phyloP scores from a whole-genome alignment of 1,140 invertebrate species.

The Lepidurus packardi region DNA sequence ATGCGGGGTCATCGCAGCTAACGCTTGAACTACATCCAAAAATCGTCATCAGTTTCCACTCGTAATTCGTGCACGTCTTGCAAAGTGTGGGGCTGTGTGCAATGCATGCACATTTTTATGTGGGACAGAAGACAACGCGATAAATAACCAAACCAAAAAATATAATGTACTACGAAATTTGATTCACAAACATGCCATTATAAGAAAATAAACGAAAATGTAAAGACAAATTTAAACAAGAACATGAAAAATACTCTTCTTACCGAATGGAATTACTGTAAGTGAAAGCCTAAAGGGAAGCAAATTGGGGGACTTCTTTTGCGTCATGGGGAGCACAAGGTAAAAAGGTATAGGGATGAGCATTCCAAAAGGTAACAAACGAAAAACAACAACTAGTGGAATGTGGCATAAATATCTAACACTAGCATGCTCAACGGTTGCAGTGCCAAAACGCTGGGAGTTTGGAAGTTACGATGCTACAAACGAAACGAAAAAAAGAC shows the following conservation, averaged over 20 bases:
- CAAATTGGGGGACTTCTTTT: too few species aligned
- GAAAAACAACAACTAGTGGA: neutral
- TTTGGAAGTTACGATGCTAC: neutral
- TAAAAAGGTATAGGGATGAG: too few species aligned
- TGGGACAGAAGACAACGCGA: neutral
- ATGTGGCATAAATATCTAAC: conserved; percentile 2
- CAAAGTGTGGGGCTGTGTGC: conserved; percentile 13
- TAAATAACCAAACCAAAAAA: conserved; percentile 24
- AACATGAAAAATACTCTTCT: conserved; percentile 27
- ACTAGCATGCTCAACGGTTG: conserved; percentile 19
- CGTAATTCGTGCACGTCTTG: neutral
- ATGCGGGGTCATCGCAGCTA: conserved; percentile 30
- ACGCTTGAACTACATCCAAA: conserved; percentile 27
- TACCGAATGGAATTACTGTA: neutral
- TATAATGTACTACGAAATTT: conserved; percentile 5
- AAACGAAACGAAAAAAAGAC: conserved; percentile 6
- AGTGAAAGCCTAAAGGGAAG: too few species aligned
- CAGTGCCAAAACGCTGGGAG: neutral
- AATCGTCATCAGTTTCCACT: neutral
- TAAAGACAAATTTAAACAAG: conserved; percentile 16
- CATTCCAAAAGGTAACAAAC: too few species aligned
- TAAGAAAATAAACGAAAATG: conserved; percentile 25
- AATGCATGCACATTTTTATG: neutral
- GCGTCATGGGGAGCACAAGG: too few species aligned
- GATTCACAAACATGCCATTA: conserved; percentile 21